A percentile compares a stretch with the other conserved stretches of the same genome.
These are phyloP conservation scores for Ischnus inquisitorius DNA, from an alignment of 2,888 invertebrate species.

Conservation along the genomic window DNA sequence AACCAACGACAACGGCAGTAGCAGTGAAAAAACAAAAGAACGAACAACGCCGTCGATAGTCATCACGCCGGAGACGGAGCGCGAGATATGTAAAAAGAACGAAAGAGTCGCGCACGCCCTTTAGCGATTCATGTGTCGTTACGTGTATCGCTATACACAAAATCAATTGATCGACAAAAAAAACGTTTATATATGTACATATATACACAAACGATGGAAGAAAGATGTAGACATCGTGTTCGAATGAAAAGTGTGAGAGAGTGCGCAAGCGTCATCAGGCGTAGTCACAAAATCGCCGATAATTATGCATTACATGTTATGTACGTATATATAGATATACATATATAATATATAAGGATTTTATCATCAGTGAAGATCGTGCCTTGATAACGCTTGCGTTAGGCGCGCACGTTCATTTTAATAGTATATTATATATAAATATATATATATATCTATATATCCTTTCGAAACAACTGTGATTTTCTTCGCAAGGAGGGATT, in stretches of 20 bases:
- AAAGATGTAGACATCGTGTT: constrained; percentile 29
- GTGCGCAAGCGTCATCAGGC: constrained; percentile 40
- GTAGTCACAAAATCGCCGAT: constrained; percentile 23
- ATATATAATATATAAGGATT: constrained; percentile 47
- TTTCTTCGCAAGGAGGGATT: constrained; percentile 75
- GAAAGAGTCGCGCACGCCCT: constrained; percentile 49
- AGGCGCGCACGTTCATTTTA: constrained; percentile 56
- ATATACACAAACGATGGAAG: constrained; percentile 34
- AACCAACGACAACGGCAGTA: not conserved
- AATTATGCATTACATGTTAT: constrained; percentile 39
- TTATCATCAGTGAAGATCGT: constrained; percentile 39
- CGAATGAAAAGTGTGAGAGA: constrained; percentile 31
- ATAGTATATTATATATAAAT: constrained; percentile 43
- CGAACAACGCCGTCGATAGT: constrained; percentile 40
- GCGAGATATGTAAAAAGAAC: constrained; percentile 52
- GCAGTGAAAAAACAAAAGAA: constrained; percentile 19
- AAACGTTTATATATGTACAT: constrained; percentile 74
- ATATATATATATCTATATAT: constrained; percentile 68
- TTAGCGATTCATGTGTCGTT: constrained; percentile 38
- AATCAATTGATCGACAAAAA: constrained; percentile 47
- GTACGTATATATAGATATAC: constrained; percentile 60
- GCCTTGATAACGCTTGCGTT: constrained; percentile 12
- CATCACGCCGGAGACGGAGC: constrained; percentile 46
- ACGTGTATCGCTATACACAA: constrained; percentile 41
- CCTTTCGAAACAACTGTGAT: constrained; percentile 81